phyloP scores from a whole-genome alignment of 37 sponge, comb jelly and placozoan genomes.

The Haliclona indistincta region DNA sequence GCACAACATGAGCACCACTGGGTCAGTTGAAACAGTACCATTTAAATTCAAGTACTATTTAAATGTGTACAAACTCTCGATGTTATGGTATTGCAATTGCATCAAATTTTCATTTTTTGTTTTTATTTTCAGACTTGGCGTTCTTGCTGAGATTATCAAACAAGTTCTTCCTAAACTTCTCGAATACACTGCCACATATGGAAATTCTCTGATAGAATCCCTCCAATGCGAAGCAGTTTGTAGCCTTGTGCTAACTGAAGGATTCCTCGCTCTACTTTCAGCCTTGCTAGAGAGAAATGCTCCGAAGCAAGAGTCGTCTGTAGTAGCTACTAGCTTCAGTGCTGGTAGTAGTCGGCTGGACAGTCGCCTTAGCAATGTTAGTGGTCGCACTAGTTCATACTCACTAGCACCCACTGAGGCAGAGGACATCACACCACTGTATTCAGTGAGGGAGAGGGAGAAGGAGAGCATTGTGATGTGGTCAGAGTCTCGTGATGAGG shows the following conservation, averaged over 20 bases:
- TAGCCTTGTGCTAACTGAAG: constrained; percentile 14
- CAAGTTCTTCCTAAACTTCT: constrained; percentile 39
- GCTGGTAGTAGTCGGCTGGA: not conserved
- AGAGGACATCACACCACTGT: not conserved
- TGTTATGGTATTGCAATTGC: not conserved
- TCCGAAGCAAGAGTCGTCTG: constrained; percentile 21
- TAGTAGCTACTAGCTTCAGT: constrained; percentile 9
- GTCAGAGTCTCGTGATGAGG: not conserved
- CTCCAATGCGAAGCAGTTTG: not conserved
- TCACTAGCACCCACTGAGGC: not conserved
- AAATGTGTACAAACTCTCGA: not conserved
- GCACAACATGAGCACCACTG: constrained; percentile 57
- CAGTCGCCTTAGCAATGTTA: not conserved
- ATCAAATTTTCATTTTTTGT: not conserved
- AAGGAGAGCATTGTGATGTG: not conserved
- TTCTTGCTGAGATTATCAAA: constrained; percentile 39
- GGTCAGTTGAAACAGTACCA: constrained; percentile 32
- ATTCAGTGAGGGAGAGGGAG: not conserved
- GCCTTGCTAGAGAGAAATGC: constrained; percentile 56
- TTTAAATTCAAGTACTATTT: not conserved
- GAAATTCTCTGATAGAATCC: not conserved
- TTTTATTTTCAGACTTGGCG: constrained; percentile 23
- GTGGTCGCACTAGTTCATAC: not conserved
- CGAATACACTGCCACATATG: constrained; percentile 18
- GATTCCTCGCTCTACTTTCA: constrained; percentile 49